phyloP scores from a whole-genome alignment of 1,140 invertebrate species.

The Cherax destructor region DNA sequence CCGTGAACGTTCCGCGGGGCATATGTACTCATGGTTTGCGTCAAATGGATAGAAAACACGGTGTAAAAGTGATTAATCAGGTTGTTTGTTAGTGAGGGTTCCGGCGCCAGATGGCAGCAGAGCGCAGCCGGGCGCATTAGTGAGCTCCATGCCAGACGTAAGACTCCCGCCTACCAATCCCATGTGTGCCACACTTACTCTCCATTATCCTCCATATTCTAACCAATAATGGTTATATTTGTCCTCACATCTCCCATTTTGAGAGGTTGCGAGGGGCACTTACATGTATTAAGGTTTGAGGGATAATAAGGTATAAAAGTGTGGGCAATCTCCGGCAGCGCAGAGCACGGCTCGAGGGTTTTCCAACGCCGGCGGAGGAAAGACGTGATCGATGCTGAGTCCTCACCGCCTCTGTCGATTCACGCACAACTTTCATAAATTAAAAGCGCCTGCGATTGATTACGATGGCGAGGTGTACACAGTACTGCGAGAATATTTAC shows the following conservation, averaged over 20 bases:
- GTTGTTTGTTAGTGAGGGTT: conserved; percentile 49
- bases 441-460: conserved; percentile 46
- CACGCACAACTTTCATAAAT: conserved; percentile 63
- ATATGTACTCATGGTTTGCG: conserved; percentile 34
- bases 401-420: conserved; percentile 48
- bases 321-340: conserved; percentile 44
- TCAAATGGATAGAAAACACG: conserved; percentile 59
- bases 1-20: conserved; percentile 16
- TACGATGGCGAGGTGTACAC: neutral
- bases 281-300: neutral
- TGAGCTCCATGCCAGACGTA: conserved; percentile 39
- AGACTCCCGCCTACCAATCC: neutral
- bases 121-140: conserved; percentile 53
- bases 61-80: conserved; percentile 65
- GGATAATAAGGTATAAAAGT: conserved; percentile 33
- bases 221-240: neutral
- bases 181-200: neutral
- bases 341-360: conserved; percentile 58
- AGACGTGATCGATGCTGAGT: conserved; percentile 63
- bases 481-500: neutral
- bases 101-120: conserved; percentile 61
- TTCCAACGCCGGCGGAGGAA: conserved; percentile 56
- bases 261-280: neutral
- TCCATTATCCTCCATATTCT: neutral
- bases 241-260: neutral